Conservation (phyloP, 1,140 invertebrate species). For the Melitaea cinxia region DNA sequence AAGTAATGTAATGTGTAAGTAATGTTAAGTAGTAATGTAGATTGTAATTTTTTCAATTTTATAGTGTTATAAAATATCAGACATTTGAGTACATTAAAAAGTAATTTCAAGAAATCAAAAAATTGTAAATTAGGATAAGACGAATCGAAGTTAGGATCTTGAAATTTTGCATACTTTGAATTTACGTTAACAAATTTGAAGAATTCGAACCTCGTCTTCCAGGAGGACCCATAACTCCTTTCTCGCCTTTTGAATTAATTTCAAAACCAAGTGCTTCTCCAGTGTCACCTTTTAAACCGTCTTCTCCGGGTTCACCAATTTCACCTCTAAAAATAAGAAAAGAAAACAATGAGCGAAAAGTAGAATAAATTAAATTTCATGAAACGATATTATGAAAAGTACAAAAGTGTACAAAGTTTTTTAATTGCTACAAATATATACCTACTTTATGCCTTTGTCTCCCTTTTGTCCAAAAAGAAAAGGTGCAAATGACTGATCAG, state of each 20-base stretch:
- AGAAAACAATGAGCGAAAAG: neutral
- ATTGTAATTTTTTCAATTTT: no score
- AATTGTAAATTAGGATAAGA: no score
- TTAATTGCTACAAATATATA: conserved; percentile 4
- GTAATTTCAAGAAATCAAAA: no score
- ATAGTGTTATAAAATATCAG: no score
- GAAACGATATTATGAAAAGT: neutral
- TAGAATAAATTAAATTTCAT: neutral
- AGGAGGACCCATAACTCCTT: conserved; percentile 77
- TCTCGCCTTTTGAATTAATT: conserved; percentile 81
- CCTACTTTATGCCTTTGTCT: conserved; percentile 61
- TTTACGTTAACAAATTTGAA: neutral
- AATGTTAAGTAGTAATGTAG: no score
- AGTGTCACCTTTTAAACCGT: conserved; percentile 55
- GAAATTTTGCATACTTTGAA: no score
- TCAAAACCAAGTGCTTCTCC: conserved; percentile 56
- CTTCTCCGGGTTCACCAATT: conserved; percentile 59
- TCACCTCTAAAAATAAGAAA: conserved; percentile 51
- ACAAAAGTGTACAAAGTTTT: neutral
- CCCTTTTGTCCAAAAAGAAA: conserved; percentile 61
- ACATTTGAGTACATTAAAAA: no score
- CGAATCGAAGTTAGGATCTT: no score
- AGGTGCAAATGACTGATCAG: conserved; percentile 44
- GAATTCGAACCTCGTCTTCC: conserved; percentile 50
- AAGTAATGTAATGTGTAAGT: no score